A percentile compares a stretch with the other conserved stretches of the same genome.
Evolutionary conservation across 2,113 vertebrate genomes (phyloP).

Genomic region (Aphelocoma coerulescens): DNA sequence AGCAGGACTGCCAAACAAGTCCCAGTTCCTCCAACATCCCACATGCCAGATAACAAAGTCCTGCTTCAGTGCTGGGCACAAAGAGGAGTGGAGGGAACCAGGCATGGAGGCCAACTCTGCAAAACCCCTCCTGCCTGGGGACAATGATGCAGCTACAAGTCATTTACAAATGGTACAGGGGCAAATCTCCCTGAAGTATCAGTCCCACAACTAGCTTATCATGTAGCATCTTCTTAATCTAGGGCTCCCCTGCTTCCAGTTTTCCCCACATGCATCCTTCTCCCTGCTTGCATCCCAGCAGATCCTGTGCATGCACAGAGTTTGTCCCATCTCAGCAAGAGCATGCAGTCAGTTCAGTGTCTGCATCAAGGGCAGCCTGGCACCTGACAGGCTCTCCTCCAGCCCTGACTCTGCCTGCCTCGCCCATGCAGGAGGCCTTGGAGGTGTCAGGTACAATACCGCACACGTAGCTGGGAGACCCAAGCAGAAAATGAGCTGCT

Average conservation of each 20-base stretch:
- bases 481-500: neutral
- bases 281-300: neutral
- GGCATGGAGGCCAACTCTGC: accelerated
- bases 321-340: neutral
- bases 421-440: neutral
- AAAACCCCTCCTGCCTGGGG: neutral
- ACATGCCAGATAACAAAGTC: neutral
- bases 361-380: neutral
- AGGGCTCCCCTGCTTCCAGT: neutral
- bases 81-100: neutral
- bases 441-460: neutral
- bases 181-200: neutral
- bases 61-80: neutral
- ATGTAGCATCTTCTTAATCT: neutral
- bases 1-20: neutral
- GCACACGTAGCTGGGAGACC: neutral
- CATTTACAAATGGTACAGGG: accelerated
- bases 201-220: neutral
- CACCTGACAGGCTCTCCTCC: neutral
- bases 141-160: accelerated
- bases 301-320: accelerated
- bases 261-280: neutral
- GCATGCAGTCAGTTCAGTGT: neutral
- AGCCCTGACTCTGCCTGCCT: neutral
- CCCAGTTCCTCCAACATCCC: neutral